phyloP scores from a whole-genome alignment of 2,888 invertebrate genomes.

The Thumatha senex region DNA sequence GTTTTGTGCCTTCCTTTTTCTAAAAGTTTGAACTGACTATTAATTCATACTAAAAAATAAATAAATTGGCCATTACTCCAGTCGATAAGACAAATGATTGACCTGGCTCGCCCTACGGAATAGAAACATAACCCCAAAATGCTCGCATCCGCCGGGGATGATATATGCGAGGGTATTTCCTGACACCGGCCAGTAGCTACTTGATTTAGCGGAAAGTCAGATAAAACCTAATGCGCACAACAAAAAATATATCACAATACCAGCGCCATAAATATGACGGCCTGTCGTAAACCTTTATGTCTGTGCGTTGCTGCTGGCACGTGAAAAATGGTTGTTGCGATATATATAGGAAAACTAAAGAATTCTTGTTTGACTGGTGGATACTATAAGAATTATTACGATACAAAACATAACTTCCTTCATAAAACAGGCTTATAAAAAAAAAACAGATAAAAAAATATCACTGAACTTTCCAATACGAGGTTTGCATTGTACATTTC shows the following conservation, averaged over 20 bases:
- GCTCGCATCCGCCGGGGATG: conserved; percentile 73
- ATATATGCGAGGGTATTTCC: conserved; percentile 81
- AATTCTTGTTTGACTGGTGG: conserved; percentile 47
- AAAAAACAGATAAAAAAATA: conserved; percentile 15
- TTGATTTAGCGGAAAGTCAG: conserved; percentile 84
- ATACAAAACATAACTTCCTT: conserved; percentile 45
- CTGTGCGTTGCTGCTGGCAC: conserved; percentile 76
- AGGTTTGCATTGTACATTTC: conserved; percentile 2
- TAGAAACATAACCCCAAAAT: conserved; percentile 75
- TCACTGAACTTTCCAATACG: conserved; percentile 15
- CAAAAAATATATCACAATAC: conserved; percentile 83
- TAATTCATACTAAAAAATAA: conserved; percentile 39
- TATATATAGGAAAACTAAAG: conserved; percentile 53
- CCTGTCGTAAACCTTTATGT: conserved; percentile 83
- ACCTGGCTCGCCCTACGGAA: conserved; percentile 58
- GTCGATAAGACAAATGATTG: conserved; percentile 71
- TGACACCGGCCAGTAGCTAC: conserved; percentile 83
- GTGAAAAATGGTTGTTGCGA: conserved; percentile 78
- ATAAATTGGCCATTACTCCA: conserved; percentile 53
- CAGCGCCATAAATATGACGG: conserved; percentile 81
- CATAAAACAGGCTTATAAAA: conserved; percentile 44
- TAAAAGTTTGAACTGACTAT: background rate
- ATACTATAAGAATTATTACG: conserved; percentile 43
- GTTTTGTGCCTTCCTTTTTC: no score
- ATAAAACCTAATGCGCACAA: conserved; percentile 84